Evolutionary conservation across 2,888 invertebrate species (phyloP).

Genomic region (Drosophila robusta): DNA sequence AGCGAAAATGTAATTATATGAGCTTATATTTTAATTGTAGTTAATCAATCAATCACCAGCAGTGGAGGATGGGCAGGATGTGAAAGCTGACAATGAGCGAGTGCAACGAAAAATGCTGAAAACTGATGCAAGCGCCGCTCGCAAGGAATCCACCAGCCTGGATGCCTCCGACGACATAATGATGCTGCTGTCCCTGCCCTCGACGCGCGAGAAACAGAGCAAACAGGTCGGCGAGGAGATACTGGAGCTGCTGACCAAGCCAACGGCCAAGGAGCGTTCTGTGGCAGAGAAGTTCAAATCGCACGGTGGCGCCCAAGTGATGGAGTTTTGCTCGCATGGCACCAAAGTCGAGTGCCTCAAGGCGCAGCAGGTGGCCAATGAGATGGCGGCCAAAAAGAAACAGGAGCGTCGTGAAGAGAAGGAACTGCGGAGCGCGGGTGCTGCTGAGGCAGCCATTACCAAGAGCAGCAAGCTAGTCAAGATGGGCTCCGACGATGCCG

Average conservation of each 20-base stretch:
- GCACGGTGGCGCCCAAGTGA: slow-evolving; percentile 96
- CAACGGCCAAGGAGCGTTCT: slow-evolving; percentile 97
- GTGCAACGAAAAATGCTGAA: slow-evolving; percentile 70
- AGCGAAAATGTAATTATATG: slow-evolving; percentile 85
- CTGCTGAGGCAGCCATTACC: slow-evolving; percentile 19
- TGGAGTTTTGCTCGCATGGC: slow-evolving; percentile 98
- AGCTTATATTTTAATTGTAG: too few species aligned
- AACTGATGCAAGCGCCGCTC: slow-evolving; percentile 60
- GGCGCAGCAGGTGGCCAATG: slow-evolving; percentile 85
- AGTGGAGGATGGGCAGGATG: slow-evolving; percentile 67
- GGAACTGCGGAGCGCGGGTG: slow-evolving; percentile 53
- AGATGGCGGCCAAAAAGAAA: slow-evolving; percentile 84
- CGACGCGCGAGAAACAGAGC: slow-evolving; percentile 97
- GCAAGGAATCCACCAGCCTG: slow-evolving; percentile 77
- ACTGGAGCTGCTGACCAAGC: slow-evolving; percentile 95
- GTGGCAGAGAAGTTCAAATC: slow-evolving; percentile 98
- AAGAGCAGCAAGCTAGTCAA: slow-evolving; percentile 45
- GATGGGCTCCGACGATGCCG: slow-evolving; percentile 61
- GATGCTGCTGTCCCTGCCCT: slow-evolving; percentile 87
- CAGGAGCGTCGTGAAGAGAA: slow-evolving; percentile 67
- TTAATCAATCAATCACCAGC: background rate
- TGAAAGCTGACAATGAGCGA: slow-evolving; percentile 64
- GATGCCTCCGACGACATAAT: slow-evolving; percentile 90
- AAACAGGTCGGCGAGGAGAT: slow-evolving; percentile 98
- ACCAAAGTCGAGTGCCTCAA: slow-evolving; percentile 94